Base-by-base conservation (phyloP, 2,113 vertebrate species). In the Tenebrosternarchus preto region DNA sequence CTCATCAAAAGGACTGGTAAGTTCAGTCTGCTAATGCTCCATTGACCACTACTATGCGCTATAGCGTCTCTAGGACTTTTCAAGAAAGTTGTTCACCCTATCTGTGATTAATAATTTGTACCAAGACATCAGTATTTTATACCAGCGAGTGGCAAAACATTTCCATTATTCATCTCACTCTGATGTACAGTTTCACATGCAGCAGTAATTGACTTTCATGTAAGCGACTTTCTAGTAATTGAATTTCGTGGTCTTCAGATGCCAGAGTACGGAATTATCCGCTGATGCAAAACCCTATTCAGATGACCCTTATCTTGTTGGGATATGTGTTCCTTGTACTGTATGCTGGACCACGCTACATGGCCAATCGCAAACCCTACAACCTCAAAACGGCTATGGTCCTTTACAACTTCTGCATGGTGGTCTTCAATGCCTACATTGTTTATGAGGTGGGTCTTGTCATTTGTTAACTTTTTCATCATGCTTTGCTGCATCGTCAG, bases 361-460 rank as follows among this genome's bases (percentile, higher is more conserved):
- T 99, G 98, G 95, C 96, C 57, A 96, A 96, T 89, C 95, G 96
- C 83, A 99, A 98, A 82, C 95, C 98, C 46, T 90, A 95, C 82
- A 87, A 90, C 78, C 95, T 99, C 77, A 96, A 96, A 50, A 88
- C 87, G 17, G 91, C 94, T 74, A 99, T 99, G 98, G 89, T 99
- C 77, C 57, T 95, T 83, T 99, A 99, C 91, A 99, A 99, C 90
- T 93, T 97, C 80, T 92, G 90, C 81, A 92, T 99, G 91, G 96
- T 99, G 90, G 90, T 90, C 81, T 84, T 98, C 17, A 99, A 97
- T 0, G 87, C 93, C 82, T 97, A 91, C 89, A 96, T 98, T 78
- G 97, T 99, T 72, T 96, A 96, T 89, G 97, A 99, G 95, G 98
- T 99, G 87, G 90, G 93, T 8, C 81, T 5, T 1, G n/a, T 39